phyloP scores from a whole-genome alignment of 2,888 invertebrate genomes.

The Pharmacophagus antenor region DNA sequence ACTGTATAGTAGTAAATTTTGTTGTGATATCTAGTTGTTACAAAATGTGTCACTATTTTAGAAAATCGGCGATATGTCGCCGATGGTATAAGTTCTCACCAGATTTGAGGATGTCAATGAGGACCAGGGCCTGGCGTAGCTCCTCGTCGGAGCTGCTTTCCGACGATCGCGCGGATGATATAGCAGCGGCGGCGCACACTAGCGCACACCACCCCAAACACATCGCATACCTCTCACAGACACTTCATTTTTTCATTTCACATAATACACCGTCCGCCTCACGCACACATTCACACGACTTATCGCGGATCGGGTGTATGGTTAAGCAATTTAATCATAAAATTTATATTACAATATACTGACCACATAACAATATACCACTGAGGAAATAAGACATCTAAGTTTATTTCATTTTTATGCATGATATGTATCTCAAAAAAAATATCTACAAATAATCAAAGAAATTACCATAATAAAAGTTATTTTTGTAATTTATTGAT shows the following conservation, averaged over 20 bases:
- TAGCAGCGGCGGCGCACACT: neutral
- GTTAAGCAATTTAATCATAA: neutral
- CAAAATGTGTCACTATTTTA: neutral
- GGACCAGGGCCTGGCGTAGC: constrained; percentile 13
- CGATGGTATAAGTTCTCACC: constrained; percentile 11
- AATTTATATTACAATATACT: neutral
- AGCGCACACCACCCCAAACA: constrained; percentile 1
- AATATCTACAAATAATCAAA: too few species aligned
- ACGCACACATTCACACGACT: neutral
- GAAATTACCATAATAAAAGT: too few species aligned
- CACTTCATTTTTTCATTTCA: neutral
- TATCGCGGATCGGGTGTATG: neutral
- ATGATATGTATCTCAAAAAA: neutral
- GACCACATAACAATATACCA: neutral
- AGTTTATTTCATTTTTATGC: neutral
- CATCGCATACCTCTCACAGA: constrained; percentile 10
- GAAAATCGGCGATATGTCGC: too few species aligned
- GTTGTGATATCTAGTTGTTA: too few species aligned
- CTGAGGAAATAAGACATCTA: neutral
- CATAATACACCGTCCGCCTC: neutral
- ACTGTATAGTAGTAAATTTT: too few species aligned
- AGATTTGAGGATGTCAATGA: constrained; percentile 18
- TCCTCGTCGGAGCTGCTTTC: constrained; percentile 12
- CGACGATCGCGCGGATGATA: neutral
- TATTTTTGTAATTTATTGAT: too few species aligned